Evolutionary conservation across 2,888 invertebrate genomes (phyloP), one percentile per base, ranked within the genome.

Genomic region (Chamaedrilus cognettii): DNA sequence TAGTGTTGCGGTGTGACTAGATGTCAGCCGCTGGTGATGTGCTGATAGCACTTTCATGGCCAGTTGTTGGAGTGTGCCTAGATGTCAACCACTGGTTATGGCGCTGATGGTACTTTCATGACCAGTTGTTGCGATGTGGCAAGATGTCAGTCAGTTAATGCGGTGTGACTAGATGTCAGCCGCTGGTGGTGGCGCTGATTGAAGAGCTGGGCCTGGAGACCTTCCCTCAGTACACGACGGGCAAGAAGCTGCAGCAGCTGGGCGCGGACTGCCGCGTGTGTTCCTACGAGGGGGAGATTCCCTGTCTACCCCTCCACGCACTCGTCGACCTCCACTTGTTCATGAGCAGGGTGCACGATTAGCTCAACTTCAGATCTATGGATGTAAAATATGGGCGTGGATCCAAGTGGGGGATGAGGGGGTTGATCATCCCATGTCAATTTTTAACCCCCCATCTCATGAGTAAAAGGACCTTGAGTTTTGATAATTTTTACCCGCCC

Each of bases 161-260:
- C 31, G 2, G 11, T 51, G 3, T 34, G 23, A 30, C 11, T 57
- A 72, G 71, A 33, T 73, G 72, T 49, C 83, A 83, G 70, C 73
- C 77, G 3, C 79, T 82, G 64, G 77, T 83, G 19, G 79, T 80
- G 73, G 65, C 70, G 5, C 74, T 83, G 56, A 65, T 83, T 35
- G 61, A 77, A 50, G 81, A 83, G 64, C 74, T 83, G 3, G 76
- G 73, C 5, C 61, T 83, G 64, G 75, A 79, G 26, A 76, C 76
- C 1, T 77, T 77, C 65, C 66, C 68, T 1, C 82, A 83, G 73
- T 80, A 78, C 66, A 72, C 72, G 11, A 67, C 69, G 0, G 83
- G 83, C 2, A 75, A 63, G 51, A 82, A 82, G 66, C 73, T 77
- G 33, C 74, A 80, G 70, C 80, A 81, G 72, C 69, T 81, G n/a